A percentile compares a stretch with the other conserved stretches of the same genome.
phyloP scores from a whole-genome alignment of 1,140 invertebrate species.

The Andricus grossulariae region DNA sequence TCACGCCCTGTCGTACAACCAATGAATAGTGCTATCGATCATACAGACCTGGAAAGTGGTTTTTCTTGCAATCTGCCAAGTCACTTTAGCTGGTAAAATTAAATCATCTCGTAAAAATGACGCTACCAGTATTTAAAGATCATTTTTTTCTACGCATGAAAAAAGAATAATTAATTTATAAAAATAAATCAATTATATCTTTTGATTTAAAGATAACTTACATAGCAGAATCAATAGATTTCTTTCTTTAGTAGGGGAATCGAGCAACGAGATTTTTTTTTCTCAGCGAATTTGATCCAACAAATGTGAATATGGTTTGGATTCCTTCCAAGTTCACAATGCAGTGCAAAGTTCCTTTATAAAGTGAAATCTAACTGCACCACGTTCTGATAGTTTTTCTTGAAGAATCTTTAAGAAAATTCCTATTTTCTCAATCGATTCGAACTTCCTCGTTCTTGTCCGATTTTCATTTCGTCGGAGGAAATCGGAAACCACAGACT shows the following conservation, averaged over 20 bases:
- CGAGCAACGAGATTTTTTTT: neutral
- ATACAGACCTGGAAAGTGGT: neutral
- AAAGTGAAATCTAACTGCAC: neutral
- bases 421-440: slow-evolving; percentile 22
- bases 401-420: slow-evolving; percentile 18
- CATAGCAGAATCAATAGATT: neutral
- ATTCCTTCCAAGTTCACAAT: neutral
- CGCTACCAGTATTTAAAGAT: neutral
- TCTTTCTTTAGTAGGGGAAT: no score
- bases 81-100: neutral
- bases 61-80: slow-evolving; percentile 15
- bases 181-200: neutral
- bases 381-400: neutral
- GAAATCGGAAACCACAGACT: slow-evolving; percentile 58
- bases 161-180: neutral
- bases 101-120: slow-evolving; percentile 7
- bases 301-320: neutral
- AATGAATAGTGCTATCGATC: slow-evolving; percentile 26
- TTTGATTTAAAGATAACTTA: neutral
- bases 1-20: neutral
- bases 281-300: neutral
- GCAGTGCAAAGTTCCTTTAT: neutral
- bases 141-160: neutral
- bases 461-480: slow-evolving; percentile 57
- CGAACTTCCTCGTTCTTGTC: slow-evolving; percentile 45